A percentile compares a stretch with the other conserved stretches of the same genome.
Conservation (phyloP, 92 coral and sea anemone species). For the Parazoanthus swiftii region DNA sequence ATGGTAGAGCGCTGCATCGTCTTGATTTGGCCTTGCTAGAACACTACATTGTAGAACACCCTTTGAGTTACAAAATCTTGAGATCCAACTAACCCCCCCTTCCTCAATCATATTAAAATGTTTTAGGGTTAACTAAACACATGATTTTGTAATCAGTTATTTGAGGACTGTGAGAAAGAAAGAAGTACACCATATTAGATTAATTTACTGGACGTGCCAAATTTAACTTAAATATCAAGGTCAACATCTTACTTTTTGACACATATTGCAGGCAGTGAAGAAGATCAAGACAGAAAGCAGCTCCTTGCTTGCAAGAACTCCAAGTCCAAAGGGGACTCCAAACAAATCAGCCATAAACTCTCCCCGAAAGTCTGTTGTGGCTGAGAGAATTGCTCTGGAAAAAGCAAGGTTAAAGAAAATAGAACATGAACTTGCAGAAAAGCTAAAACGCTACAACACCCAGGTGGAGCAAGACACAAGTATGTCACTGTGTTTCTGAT, state of each 20-base stretch:
- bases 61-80: too few relatives aligned
- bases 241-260: neutral
- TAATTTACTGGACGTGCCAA: too few relatives aligned
- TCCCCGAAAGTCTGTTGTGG: conserved; percentile 57
- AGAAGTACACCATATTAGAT: too few relatives aligned
- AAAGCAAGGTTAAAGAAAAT: conserved; percentile 78
- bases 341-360: conserved; percentile 42
- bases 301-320: neutral
- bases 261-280: neutral
- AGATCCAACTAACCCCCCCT: too few relatives aligned
- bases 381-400: conserved; percentile 82
- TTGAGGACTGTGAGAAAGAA: too few relatives aligned
- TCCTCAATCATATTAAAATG: too few relatives aligned
- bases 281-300: conserved; percentile 24
- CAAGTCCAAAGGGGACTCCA: conserved; percentile 47
- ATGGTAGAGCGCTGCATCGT: too few relatives aligned
- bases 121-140: too few relatives aligned
- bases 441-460: conserved; percentile 64
- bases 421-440: conserved; percentile 83
- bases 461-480: conserved; percentile 14
- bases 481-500: neutral
- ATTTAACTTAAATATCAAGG: too few relatives aligned
- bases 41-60: too few relatives aligned
- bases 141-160: too few relatives aligned
- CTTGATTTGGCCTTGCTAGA: too few relatives aligned